Evolutionary conservation across 2,113 vertebrate genomes (phyloP), one percentile per base, ranked within the genome.

Genomic region (Pangasianodon gigas): DNA sequence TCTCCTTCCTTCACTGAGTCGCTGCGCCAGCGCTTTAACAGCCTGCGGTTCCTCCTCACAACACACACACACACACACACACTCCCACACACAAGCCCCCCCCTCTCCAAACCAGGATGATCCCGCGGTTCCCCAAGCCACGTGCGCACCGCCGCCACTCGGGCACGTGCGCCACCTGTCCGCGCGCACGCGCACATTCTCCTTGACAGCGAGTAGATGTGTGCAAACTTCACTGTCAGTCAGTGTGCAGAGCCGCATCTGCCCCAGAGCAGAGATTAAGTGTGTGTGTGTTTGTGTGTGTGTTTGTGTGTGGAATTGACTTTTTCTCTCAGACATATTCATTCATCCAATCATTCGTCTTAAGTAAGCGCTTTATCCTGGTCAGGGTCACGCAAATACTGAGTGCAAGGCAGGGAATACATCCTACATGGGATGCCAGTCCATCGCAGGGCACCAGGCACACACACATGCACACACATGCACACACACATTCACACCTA

Each of bases 81-180:
- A n/a, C n/a, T n/a, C n/a, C n/a, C 37, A 37, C 37, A 37, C 37
- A 37, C 37, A 37, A 37, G 37, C 37, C 37, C 37, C 37, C 4
- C 14, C 54, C 16, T 10, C 11, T 37, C 4, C 51, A 8, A 32
- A 21, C 79, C 51, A 3, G 81, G 81, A 84, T 80, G 82, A 91
- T 89, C 81, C 88, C 82, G 82, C 4, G 32, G 26, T 41, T 90
- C 67, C 37, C 14, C 44, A 48, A 16, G 44, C 44, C 75, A 75
- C 37, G 18, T 44, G 37, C 19, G 16, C 69, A 37, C 32, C 69
- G 13, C 4, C 18, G 5, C 16, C 16, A 77, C 80, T 48, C 48
- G 81, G 91, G 82, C 91, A 90, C 81, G 85, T 90, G 91, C 87
- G 84, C 86, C 29, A 14, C 85, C 80, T 51, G 32, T 52, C 77